A percentile compares a stretch with the other conserved stretches of the same genome.
These are phyloP conservation scores for Didymodactylos carnosus DNA, from an alignment of 2,888 invertebrate species.

Conservation along the genomic window DNA sequence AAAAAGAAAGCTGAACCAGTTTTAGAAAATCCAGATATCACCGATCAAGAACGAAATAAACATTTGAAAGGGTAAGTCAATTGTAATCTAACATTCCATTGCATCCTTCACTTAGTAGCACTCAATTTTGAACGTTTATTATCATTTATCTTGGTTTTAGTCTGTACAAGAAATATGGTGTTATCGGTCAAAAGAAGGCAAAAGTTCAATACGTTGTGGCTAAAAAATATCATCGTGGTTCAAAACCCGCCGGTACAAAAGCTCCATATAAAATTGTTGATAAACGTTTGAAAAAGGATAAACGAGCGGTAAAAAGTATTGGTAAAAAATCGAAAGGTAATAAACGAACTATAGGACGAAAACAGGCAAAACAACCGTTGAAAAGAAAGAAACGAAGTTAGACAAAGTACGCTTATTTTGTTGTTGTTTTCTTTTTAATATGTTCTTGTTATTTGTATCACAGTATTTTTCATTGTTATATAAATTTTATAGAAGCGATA, in stretches of 20 bases:
- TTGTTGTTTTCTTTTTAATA: too few relatives aligned
- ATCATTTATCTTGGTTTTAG: slow-evolving; percentile 36
- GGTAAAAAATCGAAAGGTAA: background rate
- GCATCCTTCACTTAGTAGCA: background rate
- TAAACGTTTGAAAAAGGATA: slow-evolving; percentile 81
- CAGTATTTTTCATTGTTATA: too few relatives aligned
- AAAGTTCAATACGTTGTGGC: slow-evolving; percentile 80
- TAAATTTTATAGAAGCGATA: too few relatives aligned
- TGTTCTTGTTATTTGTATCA: too few relatives aligned
- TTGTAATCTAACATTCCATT: slow-evolving; percentile 18
- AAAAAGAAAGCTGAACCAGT: slow-evolving; percentile 86
- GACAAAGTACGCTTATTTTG: too few relatives aligned
- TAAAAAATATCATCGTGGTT: slow-evolving; percentile 48
- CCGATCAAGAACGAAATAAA: slow-evolving; percentile 73
- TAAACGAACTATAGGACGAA: too few relatives aligned
- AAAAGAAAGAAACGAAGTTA: too few relatives aligned
- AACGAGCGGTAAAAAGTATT: slow-evolving; percentile 20
- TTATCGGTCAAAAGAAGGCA: slow-evolving; percentile 49
- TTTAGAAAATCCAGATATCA: slow-evolving; percentile 67
- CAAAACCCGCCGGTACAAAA: slow-evolving; percentile 64
- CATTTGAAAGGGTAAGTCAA: slow-evolving; percentile 59
- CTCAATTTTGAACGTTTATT: background rate
- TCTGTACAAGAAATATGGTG: slow-evolving; percentile 69
- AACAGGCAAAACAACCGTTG: too few relatives aligned
- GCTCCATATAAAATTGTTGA: slow-evolving; percentile 86